phyloP scores from a whole-genome alignment of 2,888 invertebrate species.

The Prionchulus punctatus region DNA sequence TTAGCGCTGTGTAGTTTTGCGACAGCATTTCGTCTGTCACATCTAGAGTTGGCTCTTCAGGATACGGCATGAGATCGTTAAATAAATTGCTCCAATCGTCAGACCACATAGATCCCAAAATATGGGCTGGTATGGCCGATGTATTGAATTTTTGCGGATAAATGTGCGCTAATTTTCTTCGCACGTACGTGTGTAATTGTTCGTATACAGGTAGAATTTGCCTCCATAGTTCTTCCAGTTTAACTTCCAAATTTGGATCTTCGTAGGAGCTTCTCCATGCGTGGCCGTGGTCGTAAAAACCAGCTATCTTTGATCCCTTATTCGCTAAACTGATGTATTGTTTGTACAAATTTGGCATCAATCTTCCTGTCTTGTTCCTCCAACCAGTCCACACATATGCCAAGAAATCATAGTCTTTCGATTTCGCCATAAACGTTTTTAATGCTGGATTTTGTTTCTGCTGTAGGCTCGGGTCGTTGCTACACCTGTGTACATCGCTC shows the following conservation, averaged over 20 bases:
- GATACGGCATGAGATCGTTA: conserved; percentile 21
- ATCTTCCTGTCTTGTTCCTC: conserved; percentile 60
- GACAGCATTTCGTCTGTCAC: conserved; percentile 13
- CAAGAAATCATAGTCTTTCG: conserved; percentile 56
- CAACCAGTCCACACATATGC: conserved; percentile 62
- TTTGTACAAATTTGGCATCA: neutral
- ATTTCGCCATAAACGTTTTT: conserved; percentile 34
- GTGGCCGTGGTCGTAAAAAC: neutral
- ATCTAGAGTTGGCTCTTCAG: conserved; percentile 20
- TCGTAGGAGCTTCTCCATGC: neutral
- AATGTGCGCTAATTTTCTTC: conserved; percentile 32
- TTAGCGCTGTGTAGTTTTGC: conserved; percentile 18
- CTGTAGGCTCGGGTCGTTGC: too few species aligned
- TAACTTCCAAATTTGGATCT: neutral
- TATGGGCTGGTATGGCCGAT: conserved; percentile 14
- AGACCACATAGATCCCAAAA: conserved; percentile 25
- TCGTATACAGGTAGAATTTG: conserved; percentile 14
- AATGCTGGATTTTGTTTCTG: too few species aligned
- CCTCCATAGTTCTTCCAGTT: neutral
- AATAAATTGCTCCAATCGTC: conserved; percentile 24
- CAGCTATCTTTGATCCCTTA: neutral
- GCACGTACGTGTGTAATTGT: conserved; percentile 17
- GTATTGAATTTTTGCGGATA: conserved; percentile 3
- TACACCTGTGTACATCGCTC: too few species aligned
- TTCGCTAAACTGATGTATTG: neutral